phyloP scores from a whole-genome alignment of 2,888 invertebrate genomes.

The Dasypogon diadema region DNA sequence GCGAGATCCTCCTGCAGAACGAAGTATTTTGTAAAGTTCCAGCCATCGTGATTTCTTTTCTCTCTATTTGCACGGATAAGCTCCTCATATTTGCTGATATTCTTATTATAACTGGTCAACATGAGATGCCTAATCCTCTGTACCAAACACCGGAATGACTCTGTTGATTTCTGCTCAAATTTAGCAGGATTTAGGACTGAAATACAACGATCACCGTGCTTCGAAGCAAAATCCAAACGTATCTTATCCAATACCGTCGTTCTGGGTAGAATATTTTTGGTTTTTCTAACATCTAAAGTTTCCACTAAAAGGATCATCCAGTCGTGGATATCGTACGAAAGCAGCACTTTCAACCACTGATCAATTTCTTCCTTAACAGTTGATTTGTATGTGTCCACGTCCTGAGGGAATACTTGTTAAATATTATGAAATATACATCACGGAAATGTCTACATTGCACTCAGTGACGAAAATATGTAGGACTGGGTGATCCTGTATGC shows the following conservation, averaged over 20 bases:
- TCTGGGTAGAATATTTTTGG: conserved; percentile 90
- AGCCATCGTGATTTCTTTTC: conserved; percentile 87
- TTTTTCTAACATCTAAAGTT: conserved; percentile 90
- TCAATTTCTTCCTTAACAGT: conserved; percentile 91
- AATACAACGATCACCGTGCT: conserved; percentile 88
- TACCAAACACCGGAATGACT: conserved; percentile 90
- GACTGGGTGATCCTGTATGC: conserved; percentile 87
- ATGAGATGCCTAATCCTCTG: conserved; percentile 84
- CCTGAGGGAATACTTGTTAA: conserved; percentile 71
- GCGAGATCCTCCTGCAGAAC: conserved; percentile 95
- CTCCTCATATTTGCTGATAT: conserved; percentile 88
- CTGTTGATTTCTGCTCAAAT: conserved; percentile 88
- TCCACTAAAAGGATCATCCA: conserved; percentile 96
- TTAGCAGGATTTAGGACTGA: conserved; percentile 92
- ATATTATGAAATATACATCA: not conserved
- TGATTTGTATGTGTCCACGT: conserved; percentile 91
- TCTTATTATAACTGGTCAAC: conserved; percentile 87
- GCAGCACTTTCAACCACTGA: conserved; percentile 85
- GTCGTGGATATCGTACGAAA: conserved; percentile 81
- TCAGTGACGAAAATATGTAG: conserved; percentile 96
- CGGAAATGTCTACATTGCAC: conserved; percentile 80
- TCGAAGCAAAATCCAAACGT: conserved; percentile 91
- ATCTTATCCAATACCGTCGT: conserved; percentile 96
- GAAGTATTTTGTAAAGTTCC: conserved; percentile 97
- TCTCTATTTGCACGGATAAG: conserved; percentile 91